Evolutionary conservation across 2,113 vertebrate species (phyloP), one percentile per base, ranked within the genome.

Genomic region (Parotia lawesii): DNA sequence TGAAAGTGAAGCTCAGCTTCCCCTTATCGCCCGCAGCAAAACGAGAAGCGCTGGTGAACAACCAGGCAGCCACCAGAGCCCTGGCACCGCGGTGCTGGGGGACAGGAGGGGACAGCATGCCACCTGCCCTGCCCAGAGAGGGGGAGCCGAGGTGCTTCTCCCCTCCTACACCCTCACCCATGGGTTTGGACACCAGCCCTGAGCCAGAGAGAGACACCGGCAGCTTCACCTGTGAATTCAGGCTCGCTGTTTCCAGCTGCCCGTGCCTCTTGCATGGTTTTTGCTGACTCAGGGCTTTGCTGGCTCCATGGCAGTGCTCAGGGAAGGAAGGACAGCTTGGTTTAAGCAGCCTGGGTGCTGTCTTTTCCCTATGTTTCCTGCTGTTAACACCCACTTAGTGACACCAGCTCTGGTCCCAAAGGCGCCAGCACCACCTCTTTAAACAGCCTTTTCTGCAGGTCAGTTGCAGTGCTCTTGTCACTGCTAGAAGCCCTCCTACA

Each of bases 1-100:
- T 79, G 72, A 94, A 70, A 87, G 75, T 42, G 72, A 89, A 94
- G 58, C 79, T 76, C 45, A 76, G 73, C 31, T 94, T 87, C 45
- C 89, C 89, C 51, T 66, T 33, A 54, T 33, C 0, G 1, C 71
- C 42, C 25, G 0, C 24, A 48, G 51, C 64, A 60, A 28, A 78
- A 64, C 1, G 0, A 89, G 40, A 88, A 76, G 83, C 3, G 0
- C 48, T 71, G 61, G 53, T 44, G 61, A 38, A 53, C 37, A 60
- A 13, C 17, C 66, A 75, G 16, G 3, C 57, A 86, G 84, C 51
- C 44, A 33, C 11, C 69, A 76, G 71, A 8, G 3, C 64, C 82
- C 64, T 9, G 28, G 24, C 61, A 50, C 58, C 0, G 0, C 44
- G 48, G 58, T 3, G 1, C 8, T 38, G 37, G 42, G 65, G 54